Base-by-base conservation (phyloP, 2,888 invertebrate species). In the Eumerus sabulonum region DNA sequence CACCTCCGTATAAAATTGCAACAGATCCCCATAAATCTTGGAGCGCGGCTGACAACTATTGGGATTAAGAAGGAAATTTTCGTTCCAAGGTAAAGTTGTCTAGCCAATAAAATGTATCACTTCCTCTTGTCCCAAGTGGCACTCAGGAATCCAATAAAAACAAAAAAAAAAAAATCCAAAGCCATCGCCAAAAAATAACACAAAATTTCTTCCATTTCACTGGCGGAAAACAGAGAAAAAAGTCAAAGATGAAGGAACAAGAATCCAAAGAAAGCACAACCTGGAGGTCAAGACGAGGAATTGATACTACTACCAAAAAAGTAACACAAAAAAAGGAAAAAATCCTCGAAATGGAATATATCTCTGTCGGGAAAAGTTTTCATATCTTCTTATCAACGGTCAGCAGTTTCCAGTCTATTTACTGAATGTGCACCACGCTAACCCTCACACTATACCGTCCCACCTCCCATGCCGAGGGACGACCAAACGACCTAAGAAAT, bases 361-460 rank as follows among this genome's bases (percentile, higher is more conserved):
- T 79, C 68, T 70, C 60, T 60, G 79, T 79, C 63, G 68, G 68
- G 56, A 64, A 70, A 79, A 79, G 74, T 73, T 79, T 79, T 74
- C 54, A 64, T 74, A 74, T 74, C 64, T 74, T 60, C 79, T 74
- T 79, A 79, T 74, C 79, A 68, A 79, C 60, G 74, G 79, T 79
- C 79, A 79, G 79, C 79, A 79, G 79, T 79, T 79, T 79, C 79
- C 79, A 79, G 68, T 79, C 79, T 79, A 79, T 79, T 79, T 79
- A 70, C 70, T 56, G 59, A 38, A 57, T 68, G 59, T 54, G 57
- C 59, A 62, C 45, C 35, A 13, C 66, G 60, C 63, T 53, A 27
- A 19, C 44, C 19, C 53, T 44, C 27, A 27, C 27, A 27, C 27
- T 7, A 27, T 27, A n/a, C n/a, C n/a, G n/a, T n/a, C n/a, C n/a